These are phyloP conservation scores for Capitella teleta DNA, from an alignment of 1,140 invertebrate genomes.

Conservation along the genomic window DNA sequence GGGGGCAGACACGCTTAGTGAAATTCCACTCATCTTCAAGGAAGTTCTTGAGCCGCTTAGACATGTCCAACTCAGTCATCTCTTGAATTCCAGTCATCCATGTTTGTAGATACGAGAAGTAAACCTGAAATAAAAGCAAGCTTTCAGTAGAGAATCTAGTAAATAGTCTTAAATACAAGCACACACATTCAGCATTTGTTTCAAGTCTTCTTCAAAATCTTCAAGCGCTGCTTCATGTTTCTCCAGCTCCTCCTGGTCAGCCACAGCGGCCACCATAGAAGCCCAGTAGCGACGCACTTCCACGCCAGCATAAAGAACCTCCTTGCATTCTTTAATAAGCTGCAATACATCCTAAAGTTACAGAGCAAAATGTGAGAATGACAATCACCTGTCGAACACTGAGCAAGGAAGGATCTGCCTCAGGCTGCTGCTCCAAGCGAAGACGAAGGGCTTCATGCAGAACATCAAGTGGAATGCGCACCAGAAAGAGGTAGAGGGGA, in stretches of 20 bases:
- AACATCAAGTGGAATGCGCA: conserved; percentile 60
- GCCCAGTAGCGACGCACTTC: conserved; percentile 60
- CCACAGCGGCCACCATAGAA: conserved; percentile 54
- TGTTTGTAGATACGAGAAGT: conserved; percentile 61
- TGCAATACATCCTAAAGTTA: conserved; percentile 33
- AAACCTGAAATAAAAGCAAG: conserved; percentile 45
- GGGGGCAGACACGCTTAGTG: conserved; percentile 55
- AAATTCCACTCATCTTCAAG: conserved; percentile 73
- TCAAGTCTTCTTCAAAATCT: conserved; percentile 66
- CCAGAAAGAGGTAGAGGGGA: conserved; percentile 69
- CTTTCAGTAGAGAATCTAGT: not conserved
- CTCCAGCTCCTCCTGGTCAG: conserved; percentile 15
- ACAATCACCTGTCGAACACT: conserved; percentile 55
- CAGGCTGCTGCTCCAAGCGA: conserved; percentile 68
- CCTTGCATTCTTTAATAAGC: conserved; percentile 76
- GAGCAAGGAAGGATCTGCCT: conserved; percentile 63
- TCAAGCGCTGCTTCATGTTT: conserved; percentile 51
- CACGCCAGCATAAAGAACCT: conserved; percentile 67
- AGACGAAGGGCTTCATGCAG: conserved; percentile 77
- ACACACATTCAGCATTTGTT: conserved; percentile 48
- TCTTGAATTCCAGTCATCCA: conserved; percentile 59
- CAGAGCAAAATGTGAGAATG: not conserved
- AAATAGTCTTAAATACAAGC: not conserved
- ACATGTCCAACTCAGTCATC: conserved; percentile 42
- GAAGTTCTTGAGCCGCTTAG: conserved; percentile 56